A percentile compares a stretch with the other conserved stretches of the same genome.
phyloP scores from a whole-genome alignment of 2,888 invertebrate species.

The Ormyrus pomaceus region DNA sequence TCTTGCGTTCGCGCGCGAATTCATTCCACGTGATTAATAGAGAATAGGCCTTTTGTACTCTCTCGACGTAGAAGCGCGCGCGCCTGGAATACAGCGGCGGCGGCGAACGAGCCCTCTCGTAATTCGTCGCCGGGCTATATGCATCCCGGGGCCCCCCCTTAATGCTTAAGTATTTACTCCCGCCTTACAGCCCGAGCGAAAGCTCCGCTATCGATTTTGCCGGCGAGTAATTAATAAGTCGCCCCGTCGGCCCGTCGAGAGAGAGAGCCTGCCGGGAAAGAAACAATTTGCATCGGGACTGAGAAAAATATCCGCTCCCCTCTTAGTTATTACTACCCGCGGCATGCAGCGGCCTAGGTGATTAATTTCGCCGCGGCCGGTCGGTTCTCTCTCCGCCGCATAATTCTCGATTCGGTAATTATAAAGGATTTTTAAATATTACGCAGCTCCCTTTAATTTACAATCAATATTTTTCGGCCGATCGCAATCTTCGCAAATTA shows the following conservation, averaged over 20 bases:
- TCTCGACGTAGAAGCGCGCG: not conserved
- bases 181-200: conserved; percentile 5
- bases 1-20: conserved; percentile 30
- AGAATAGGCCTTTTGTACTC: conserved; percentile 54
- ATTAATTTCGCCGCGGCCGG: not conserved
- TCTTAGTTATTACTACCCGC: not conserved
- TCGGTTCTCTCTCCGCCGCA: too few species aligned
- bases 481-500: too few species aligned
- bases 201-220: conserved; percentile 40
- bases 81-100: not conserved
- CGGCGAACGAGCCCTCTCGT: conserved; percentile 10
- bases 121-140: conserved; percentile 39
- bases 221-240: conserved; percentile 48
- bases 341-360: not conserved
- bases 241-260: not conserved
- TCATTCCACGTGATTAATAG: conserved; percentile 55
- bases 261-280: conserved; percentile 14
- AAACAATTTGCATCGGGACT: conserved; percentile 43
- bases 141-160: conserved; percentile 17
- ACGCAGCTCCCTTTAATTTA: too few species aligned
- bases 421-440: too few species aligned
- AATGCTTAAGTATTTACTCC: conserved; percentile 46
- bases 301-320: not conserved
- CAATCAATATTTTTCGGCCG: too few species aligned
- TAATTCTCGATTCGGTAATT: too few species aligned